Evolutionary conservation across 2,797 vertebrate species (phyloP).

Genomic region (Tarsius wallacei): DNA sequence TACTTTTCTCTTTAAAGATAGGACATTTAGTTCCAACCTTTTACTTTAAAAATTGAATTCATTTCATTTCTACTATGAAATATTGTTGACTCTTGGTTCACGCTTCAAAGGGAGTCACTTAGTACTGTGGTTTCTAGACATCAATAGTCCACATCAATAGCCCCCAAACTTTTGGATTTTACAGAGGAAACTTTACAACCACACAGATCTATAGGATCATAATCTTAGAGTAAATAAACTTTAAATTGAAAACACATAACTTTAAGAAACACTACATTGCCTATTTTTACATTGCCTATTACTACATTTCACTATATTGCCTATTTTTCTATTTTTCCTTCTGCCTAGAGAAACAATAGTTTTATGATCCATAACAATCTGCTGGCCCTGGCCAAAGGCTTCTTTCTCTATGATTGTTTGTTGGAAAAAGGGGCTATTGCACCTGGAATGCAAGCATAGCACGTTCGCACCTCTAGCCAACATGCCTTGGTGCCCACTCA

Average conservation of each 20-base stretch:
- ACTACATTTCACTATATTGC: not conserved
- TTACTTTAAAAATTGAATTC: not conserved
- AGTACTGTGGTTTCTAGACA: not conserved
- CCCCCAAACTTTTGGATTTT: slow-evolving; percentile 1
- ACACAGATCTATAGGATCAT: not conserved
- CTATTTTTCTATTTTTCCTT: slow-evolving; percentile 7
- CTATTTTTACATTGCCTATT: not conserved
- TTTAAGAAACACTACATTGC: not conserved
- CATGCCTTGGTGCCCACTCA: not conserved
- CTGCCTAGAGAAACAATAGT: not conserved
- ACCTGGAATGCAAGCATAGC: not conserved
- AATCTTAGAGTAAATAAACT: slow-evolving; percentile 56
- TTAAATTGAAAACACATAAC: slow-evolving; percentile 35
- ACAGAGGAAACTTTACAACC: not conserved
- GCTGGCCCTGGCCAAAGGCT: not conserved
- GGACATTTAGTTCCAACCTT: not conserved
- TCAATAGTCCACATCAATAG: not conserved
- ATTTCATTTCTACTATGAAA: slow-evolving; percentile 42
- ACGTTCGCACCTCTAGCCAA: not conserved
- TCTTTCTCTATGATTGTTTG: not conserved
- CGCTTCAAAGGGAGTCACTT: not conserved
- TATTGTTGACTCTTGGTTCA: slow-evolving; percentile 20
- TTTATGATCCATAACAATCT: not conserved
- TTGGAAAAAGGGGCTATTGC: not conserved
- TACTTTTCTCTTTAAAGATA: slow-evolving; percentile 55